These are phyloP conservation scores for Diplazon laetatorius DNA, from an alignment of 2,888 invertebrate species.

Conservation along the genomic window DNA sequence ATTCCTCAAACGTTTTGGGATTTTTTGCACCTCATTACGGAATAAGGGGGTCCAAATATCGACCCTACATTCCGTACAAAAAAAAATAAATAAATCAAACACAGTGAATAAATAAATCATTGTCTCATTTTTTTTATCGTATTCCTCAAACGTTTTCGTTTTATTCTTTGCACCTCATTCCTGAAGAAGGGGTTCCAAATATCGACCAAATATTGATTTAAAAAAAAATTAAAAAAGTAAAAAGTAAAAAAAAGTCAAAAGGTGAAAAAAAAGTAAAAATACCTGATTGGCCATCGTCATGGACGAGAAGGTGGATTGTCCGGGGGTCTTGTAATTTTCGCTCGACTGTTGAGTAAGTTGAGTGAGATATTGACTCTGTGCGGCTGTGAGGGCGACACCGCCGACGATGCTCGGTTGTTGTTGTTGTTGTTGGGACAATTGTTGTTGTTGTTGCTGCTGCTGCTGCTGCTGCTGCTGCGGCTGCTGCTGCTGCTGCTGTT, in stretches of 20 bases:
- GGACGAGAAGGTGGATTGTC: conserved; percentile 78
- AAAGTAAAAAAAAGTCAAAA: background rate
- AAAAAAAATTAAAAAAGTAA: too few relatives aligned
- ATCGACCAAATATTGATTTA: too few relatives aligned
- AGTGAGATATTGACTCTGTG: conserved; percentile 85
- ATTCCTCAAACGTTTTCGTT: too few relatives aligned
- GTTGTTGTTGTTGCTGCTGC: conserved; percentile 75
- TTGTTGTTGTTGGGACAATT: conserved; percentile 75
- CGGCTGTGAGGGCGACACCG: conserved; percentile 83
- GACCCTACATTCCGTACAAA: too few relatives aligned
- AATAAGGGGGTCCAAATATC: too few relatives aligned
- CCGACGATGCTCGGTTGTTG: conserved; percentile 80
- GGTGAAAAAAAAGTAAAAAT: conserved; percentile 16
- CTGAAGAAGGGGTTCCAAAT: too few relatives aligned
- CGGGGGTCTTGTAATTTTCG: conserved; percentile 84
- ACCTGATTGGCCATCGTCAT: conserved; percentile 77
- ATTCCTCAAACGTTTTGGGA: too few relatives aligned
- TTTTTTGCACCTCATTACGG: too few relatives aligned
- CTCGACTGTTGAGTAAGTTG: conserved; percentile 85
- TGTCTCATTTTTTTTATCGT: too few relatives aligned
- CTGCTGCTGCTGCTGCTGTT: conserved; percentile 76
- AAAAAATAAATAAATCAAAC: too few relatives aligned
- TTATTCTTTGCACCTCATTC: too few relatives aligned
- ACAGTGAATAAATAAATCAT: too few relatives aligned
- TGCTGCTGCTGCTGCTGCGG: conserved; percentile 69